Evolutionary conservation across 92 coral and sea anemone genomes (phyloP).

Genomic region (Zoanthus solanderi): DNA sequence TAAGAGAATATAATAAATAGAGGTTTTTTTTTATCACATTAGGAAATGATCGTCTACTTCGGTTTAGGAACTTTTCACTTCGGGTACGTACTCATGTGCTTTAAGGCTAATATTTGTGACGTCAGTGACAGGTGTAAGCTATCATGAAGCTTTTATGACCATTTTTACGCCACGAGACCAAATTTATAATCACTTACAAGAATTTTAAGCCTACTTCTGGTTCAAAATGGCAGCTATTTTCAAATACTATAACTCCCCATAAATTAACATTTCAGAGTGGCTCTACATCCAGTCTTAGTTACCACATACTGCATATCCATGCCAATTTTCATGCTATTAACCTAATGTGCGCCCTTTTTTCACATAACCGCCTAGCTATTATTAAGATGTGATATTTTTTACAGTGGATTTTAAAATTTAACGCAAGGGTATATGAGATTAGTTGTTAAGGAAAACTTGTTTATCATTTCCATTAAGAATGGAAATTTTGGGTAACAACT

Average conservation of each 20-base stretch:
- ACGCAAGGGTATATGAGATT: no score
- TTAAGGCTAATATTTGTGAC: background rate
- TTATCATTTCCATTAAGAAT: no score
- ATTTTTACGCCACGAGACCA: background rate
- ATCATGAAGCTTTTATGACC: background rate
- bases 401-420: no score
- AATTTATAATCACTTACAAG: background rate
- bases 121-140: background rate
- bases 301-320: background rate
- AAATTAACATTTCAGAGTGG: background rate
- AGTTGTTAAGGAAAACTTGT: no score
- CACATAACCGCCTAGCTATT: background rate
- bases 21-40: background rate
- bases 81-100: background rate
- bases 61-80: constrained; percentile 21
- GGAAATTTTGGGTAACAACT: no score
- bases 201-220: constrained; percentile 9
- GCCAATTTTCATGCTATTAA: no score
- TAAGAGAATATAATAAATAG: background rate
- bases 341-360: background rate
- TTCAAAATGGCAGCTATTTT: constrained; percentile 27
- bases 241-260: constrained; percentile 17
- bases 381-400: no score
- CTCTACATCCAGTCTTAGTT: constrained; percentile 10
- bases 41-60: background rate